Conservation (phyloP, 2,797 vertebrate species). For the Lophotriccus pileatus region DNA sequence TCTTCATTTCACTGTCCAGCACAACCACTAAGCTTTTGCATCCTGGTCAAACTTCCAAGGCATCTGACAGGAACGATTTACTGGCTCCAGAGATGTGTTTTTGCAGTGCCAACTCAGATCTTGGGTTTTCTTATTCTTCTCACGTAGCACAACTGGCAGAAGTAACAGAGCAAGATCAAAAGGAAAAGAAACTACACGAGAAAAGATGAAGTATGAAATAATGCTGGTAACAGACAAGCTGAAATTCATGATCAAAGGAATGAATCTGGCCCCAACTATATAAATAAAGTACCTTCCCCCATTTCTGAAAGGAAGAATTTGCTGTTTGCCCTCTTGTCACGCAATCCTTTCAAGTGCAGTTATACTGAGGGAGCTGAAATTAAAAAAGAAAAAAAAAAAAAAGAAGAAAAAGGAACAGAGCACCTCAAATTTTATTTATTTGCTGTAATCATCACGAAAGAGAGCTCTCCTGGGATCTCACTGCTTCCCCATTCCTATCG, state of each 20-base stretch:
- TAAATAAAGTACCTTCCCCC: constrained; percentile 7
- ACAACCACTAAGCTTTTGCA: not conserved
- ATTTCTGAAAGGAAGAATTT: constrained; percentile 12
- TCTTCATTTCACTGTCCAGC: not conserved
- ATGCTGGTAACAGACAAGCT: constrained; percentile 30
- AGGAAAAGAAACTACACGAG: constrained; percentile 15
- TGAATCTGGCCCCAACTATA: not conserved
- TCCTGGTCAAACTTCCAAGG: not conserved
- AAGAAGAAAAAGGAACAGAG: not conserved
- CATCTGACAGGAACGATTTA: not conserved
- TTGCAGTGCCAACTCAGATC: not conserved
- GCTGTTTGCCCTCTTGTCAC: not conserved
- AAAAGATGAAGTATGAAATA: constrained; percentile 49
- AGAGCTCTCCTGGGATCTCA: not conserved
- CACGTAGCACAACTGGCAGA: constrained; percentile 30
- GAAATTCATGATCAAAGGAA: constrained; percentile 55
- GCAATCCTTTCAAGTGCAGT: not conserved
- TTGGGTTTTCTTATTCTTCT: constrained; percentile 23
- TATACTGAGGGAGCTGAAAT: not conserved
- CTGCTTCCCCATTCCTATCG: not conserved
- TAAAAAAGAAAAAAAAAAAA: not conserved
- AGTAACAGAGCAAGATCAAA: constrained; percentile 56
- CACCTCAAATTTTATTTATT: not conserved
- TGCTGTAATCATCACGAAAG: not conserved
- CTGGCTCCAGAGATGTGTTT: not conserved